These are phyloP conservation scores for Brachypterus glaber DNA, from an alignment of 2,888 invertebrate species.

Conservation along the genomic window DNA sequence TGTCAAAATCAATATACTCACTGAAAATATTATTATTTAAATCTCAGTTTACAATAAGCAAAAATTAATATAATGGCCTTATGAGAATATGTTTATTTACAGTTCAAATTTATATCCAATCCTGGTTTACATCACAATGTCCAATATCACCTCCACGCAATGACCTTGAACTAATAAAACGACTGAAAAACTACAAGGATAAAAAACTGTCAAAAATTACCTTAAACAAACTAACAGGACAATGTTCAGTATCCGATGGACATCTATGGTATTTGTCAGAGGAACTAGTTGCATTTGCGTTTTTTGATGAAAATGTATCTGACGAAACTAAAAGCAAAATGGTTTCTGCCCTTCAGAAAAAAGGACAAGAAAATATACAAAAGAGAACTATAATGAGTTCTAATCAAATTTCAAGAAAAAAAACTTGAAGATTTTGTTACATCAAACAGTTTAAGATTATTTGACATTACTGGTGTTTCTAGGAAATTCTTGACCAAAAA, in stretches of 20 bases:
- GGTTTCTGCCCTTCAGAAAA: not conserved
- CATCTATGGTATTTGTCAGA: slow-evolving; percentile 19
- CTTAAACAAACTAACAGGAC: slow-evolving; percentile 4
- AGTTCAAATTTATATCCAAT: slow-evolving; percentile 5
- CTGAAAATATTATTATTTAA: slow-evolving; percentile 19
- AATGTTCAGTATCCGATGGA: too few relatives aligned
- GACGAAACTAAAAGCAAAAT: not conserved
- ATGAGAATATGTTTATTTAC: not conserved
- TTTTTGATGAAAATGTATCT: slow-evolving; percentile 17
- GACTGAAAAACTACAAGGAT: slow-evolving; percentile 4
- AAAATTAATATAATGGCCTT: not conserved
- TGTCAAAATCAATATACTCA: slow-evolving; percentile 22
- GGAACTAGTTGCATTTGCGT: slow-evolving; percentile 17
- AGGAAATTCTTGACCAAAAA: not conserved
- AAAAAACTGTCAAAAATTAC: slow-evolving; percentile 1
- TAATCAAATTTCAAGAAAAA: not conserved
- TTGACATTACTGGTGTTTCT: not conserved
- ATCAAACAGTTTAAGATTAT: not conserved
- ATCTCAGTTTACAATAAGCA: slow-evolving; percentile 18
- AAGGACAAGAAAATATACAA: not conserved
- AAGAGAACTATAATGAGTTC: not conserved
- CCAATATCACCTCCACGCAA: slow-evolving; percentile 4
- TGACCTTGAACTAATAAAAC: slow-evolving; percentile 9
- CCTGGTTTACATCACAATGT: slow-evolving; percentile 4
- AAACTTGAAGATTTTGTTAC: not conserved